A percentile compares a stretch with the other conserved stretches of the same genome.
These are phyloP conservation scores for Nomada fucata DNA, from an alignment of 2,888 invertebrate genomes.

Conservation along the genomic window DNA sequence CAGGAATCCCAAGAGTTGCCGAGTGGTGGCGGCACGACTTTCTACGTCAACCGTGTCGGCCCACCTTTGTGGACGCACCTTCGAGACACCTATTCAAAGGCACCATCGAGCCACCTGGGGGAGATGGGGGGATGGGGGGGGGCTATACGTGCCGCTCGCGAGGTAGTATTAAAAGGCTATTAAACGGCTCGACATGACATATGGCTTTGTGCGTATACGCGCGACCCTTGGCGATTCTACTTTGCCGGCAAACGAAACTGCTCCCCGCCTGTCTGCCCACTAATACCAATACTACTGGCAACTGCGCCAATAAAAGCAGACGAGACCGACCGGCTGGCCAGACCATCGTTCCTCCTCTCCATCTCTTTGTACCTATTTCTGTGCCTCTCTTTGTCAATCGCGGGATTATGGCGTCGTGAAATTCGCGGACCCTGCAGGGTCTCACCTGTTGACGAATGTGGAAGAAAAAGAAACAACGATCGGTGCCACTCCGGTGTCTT, in stretches of 20 bases:
- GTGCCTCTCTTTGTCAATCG: neutral
- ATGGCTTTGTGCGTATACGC: conserved; percentile 73
- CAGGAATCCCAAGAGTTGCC: conserved; percentile 61
- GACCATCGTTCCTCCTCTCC: neutral
- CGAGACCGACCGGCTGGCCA: conserved; percentile 4
- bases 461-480: neutral
- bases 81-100: conserved; percentile 68
- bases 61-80: conserved; percentile 56
- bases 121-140: conserved; percentile 22
- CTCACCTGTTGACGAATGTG: neutral
- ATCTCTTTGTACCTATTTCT: no score
- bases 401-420: conserved; percentile 17
- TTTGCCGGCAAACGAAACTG: conserved; percentile 56
- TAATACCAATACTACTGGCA: conserved; percentile 36
- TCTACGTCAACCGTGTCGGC: conserved; percentile 36
- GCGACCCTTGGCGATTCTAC: conserved; percentile 63
- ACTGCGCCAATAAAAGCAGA: conserved; percentile 48
- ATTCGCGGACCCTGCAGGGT: conserved; percentile 28
- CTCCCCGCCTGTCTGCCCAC: conserved; percentile 19
- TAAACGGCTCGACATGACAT: conserved; percentile 78
- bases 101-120: conserved; percentile 55
- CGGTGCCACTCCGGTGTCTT: neutral
- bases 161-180: conserved; percentile 79
- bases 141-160: conserved; percentile 66
- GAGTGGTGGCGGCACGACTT: conserved; percentile 34